Conservation (phyloP, 2,888 invertebrate genomes). For the Perithous albicinctus region DNA sequence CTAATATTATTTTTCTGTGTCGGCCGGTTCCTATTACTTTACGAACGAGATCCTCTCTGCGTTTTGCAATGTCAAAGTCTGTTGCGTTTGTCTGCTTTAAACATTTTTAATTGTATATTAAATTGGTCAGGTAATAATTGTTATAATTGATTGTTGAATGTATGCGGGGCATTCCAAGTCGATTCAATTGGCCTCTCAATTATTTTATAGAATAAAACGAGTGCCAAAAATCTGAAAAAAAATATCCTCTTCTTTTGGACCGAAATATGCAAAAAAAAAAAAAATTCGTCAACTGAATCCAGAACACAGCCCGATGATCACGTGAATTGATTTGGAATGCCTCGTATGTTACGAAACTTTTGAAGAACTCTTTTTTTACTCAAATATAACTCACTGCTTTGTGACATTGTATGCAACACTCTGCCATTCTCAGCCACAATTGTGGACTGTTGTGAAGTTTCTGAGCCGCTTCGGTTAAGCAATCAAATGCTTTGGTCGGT, state of each 20-base stretch:
- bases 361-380: too few species aligned
- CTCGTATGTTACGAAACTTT: too few species aligned
- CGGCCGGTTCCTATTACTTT: slow-evolving; percentile 87
- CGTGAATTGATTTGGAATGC: too few species aligned
- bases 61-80: slow-evolving; percentile 87
- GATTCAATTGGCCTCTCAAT: too few species aligned
- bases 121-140: neutral
- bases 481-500: slow-evolving; percentile 95
- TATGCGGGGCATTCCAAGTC: too few species aligned
- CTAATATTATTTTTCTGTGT: slow-evolving; percentile 88
- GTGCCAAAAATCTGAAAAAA: too few species aligned
- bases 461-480: slow-evolving; percentile 93
- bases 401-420: slow-evolving; percentile 93
- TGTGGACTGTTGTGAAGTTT: slow-evolving; percentile 95
- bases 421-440: slow-evolving; percentile 96
- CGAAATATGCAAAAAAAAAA: too few species aligned
- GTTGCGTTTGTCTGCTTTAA: slow-evolving; percentile 86
- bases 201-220: too few species aligned
- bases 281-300: too few species aligned
- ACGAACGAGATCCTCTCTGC: slow-evolving; percentile 87
- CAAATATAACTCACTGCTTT: slow-evolving; percentile 86
- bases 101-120: neutral
- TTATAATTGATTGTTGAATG: neutral
- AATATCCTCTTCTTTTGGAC: too few species aligned
- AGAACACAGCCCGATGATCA: too few species aligned